Evolutionary conservation across 2,888 invertebrate species (phyloP), one percentile per base, ranked within the genome.

Genomic region (Andrena dorsata): DNA sequence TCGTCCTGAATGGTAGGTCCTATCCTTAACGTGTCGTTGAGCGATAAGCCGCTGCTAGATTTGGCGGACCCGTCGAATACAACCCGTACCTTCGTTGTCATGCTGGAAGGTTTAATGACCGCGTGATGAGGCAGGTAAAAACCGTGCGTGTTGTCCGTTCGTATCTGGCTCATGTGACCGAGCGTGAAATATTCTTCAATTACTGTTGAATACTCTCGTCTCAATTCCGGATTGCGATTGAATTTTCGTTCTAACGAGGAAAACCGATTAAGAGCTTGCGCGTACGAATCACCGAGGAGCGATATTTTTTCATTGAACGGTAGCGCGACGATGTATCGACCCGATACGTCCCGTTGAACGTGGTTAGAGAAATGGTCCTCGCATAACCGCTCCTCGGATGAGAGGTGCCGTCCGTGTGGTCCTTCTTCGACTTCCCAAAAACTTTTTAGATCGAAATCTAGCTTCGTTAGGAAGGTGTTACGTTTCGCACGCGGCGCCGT

Each of bases 51-150:
- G 0, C 30, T 76, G n/a, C 10, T 66, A 0, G 61, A 30, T 4
- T 71, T 61, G 0, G 64, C 65, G 0, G 71, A 77, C 0, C 30
- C 82, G 2, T 79, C 72, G 26, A 82, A 78, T 0, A 75, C 68
- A 0, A 82, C 75, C 0, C 78, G 60, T 0, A 68, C 16, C 10
- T 69, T 80, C 0, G 76, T 80, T 0, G 72, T 76, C 0, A 6
- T 1, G 7, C 80, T 80, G 0, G 32, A 20, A 13, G 10, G 5
- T 26, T 80, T 76, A 2, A 69, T 49, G 1, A 76, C 72, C 0
- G 51, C 69, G 20, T 77, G 81, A 13, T 76, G 81, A 4, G 76
- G 73, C 13, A 81, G 26, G 20, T 73, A 76, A 4, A 49, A 65
- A n/a, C 65, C 65, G 0, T 26, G 26, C 0, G 64, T 0, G 16